These are phyloP conservation scores for Polydrusus pterygomalis DNA, from an alignment of 2,888 invertebrate genomes.

Conservation along the genomic window DNA sequence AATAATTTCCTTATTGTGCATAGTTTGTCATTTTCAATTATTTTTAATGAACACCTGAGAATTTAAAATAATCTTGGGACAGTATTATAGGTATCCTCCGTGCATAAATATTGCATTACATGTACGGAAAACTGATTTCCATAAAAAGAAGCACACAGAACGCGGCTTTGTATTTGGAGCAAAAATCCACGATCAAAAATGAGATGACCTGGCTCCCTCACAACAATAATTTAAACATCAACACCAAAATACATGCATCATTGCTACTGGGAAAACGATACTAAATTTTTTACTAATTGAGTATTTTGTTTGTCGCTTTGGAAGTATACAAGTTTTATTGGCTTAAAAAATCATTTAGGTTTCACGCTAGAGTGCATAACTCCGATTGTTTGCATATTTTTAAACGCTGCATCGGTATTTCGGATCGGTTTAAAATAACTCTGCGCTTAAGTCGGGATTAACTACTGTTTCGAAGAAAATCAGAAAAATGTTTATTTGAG, in stretches of 20 bases:
- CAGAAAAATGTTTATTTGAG: conserved; percentile 17
- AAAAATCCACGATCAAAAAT: no score
- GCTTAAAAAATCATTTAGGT: background rate
- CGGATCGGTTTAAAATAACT: conserved; percentile 11
- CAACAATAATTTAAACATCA: no score
- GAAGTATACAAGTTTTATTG: background rate
- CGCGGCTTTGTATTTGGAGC: no score
- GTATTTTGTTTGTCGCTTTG: no score
- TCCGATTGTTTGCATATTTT: conserved; percentile 17
- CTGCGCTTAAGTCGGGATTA: conserved; percentile 3
- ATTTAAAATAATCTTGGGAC: background rate
- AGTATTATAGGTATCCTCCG: no score
- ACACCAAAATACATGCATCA: no score
- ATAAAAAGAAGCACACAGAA: no score
- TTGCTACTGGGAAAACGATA: no score
- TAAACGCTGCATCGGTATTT: conserved; percentile 10
- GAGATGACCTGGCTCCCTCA: no score
- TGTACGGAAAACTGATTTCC: no score
- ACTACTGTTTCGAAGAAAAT: conserved; percentile 7
- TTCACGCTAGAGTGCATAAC: background rate
- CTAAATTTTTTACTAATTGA: no score
- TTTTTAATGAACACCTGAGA: background rate
- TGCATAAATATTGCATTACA: no score
- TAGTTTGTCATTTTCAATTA: background rate
- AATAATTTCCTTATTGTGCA: background rate